These are phyloP conservation scores for Telmatochromis brichardi DNA, from an alignment of 2,113 vertebrate genomes.

Conservation along the genomic window DNA sequence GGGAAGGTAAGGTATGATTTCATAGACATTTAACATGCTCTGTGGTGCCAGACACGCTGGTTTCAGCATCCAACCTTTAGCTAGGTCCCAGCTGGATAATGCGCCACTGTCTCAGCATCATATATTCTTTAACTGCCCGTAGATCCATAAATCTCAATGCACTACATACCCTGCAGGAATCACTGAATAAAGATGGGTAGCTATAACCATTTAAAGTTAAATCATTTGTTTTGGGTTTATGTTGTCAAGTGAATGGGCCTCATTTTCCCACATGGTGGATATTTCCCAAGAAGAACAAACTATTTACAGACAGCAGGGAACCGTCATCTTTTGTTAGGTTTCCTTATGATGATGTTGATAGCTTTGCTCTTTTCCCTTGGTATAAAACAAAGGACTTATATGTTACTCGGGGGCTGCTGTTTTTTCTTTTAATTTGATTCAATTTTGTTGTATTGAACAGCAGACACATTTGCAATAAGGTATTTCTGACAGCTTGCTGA, in stretches of 20 bases:
- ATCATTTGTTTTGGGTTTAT: not conserved
- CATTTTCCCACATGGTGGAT: not conserved
- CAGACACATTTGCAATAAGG: constrained; percentile 21
- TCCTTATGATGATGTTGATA: not conserved
- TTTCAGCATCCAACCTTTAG: not conserved
- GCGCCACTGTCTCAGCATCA: not conserved
- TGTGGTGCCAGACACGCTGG: not conserved
- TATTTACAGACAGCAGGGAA: not conserved
- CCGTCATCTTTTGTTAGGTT: not conserved
- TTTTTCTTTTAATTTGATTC: not conserved
- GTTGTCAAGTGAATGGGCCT: not conserved
- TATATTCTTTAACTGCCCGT: not conserved
- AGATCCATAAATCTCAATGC: not conserved
- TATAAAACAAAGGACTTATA: constrained; percentile 8
- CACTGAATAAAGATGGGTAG: not conserved
- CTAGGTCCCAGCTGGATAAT: constrained; percentile 15
- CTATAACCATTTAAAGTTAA: not conserved
- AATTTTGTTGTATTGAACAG: not conserved
- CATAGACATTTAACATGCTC: constrained; percentile 1
- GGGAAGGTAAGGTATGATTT: not conserved
- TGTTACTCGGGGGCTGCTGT: not conserved
- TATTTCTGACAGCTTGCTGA: constrained; percentile 8
- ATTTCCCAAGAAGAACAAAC: not conserved
- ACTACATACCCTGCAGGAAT: not conserved
- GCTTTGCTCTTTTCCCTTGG: not conserved